Conservation (phyloP, 2,797 vertebrate species). For the Staurois parvus region DNA sequence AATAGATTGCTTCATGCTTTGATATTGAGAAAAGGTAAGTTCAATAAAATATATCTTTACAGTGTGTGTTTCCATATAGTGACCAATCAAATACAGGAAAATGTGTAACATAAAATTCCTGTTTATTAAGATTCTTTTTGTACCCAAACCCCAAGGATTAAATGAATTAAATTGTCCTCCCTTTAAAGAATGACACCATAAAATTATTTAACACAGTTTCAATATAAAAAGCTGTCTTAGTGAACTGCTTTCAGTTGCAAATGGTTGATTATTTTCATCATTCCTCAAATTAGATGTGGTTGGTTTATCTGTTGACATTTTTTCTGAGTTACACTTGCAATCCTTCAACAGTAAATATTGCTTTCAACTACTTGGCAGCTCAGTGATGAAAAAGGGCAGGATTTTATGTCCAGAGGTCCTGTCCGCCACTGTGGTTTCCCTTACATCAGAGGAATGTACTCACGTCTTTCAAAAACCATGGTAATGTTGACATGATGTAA, state of each 20-base stretch:
- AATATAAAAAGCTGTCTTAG: slow-evolving; percentile 44
- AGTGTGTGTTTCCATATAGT: background rate
- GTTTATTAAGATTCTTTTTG: background rate
- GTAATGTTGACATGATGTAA: background rate
- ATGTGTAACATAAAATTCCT: background rate
- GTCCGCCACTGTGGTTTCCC: background rate
- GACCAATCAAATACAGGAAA: background rate
- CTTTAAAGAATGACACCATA: slow-evolving; percentile 48
- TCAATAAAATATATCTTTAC: too few species aligned
- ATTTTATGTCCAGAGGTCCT: slow-evolving; percentile 36
- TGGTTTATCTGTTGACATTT: slow-evolving; percentile 54
- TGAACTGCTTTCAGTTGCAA: slow-evolving; percentile 27
- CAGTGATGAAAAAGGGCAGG: slow-evolving; percentile 18
- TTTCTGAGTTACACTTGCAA: slow-evolving; percentile 42
- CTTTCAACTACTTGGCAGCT: slow-evolving; percentile 37
- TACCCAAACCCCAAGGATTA: slow-evolving; percentile 17
- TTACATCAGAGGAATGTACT: slow-evolving; percentile 6
- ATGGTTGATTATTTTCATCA: slow-evolving; percentile 53
- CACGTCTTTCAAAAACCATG: background rate
- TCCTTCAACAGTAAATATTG: slow-evolving; percentile 20
- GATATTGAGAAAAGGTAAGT: too few species aligned
- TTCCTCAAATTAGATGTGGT: slow-evolving; percentile 52
- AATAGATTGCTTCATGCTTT: too few species aligned
- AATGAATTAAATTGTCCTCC: slow-evolving; percentile 35
- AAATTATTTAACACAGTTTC: slow-evolving; percentile 35